phyloP scores from a whole-genome alignment of 1,140 invertebrate genomes.

The Drosophila teissieri region DNA sequence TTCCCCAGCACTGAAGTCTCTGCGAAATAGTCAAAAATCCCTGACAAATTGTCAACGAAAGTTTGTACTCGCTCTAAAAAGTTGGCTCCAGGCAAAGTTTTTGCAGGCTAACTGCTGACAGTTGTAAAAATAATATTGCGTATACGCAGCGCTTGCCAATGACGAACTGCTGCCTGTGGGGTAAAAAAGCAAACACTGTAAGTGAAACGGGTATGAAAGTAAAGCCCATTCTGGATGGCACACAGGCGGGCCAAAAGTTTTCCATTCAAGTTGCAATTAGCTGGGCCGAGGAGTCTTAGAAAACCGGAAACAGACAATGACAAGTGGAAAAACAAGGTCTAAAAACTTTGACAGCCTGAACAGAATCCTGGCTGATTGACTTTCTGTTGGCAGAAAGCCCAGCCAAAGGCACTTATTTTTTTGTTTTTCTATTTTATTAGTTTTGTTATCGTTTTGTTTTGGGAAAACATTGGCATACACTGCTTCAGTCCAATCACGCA shows the following conservation, averaged over 20 bases:
- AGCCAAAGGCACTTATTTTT: neutral
- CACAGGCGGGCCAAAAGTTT: conserved; percentile 36
- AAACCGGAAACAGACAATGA: conserved; percentile 23
- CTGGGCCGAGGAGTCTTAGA: conserved; percentile 18
- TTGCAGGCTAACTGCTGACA: conserved; percentile 48
- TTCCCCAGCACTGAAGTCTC: neutral
- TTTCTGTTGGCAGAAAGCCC: conserved; percentile 27
- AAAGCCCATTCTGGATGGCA: conserved; percentile 12
- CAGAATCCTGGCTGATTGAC: conserved; percentile 33
- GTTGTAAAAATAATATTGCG: conserved; percentile 67
- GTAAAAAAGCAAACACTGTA: conserved; percentile 43
- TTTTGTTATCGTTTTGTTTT: neutral
- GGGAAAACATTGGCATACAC: conserved; percentile 1
- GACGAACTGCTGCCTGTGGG: conserved; percentile 30
- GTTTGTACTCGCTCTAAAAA: conserved; percentile 46
- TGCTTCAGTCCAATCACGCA: conserved; percentile 21
- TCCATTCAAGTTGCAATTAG: conserved; percentile 70
- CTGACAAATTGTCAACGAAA: conserved; percentile 80
- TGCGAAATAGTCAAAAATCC: conserved; percentile 63
- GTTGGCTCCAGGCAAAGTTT: conserved; percentile 56
- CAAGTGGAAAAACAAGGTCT: conserved; percentile 23
- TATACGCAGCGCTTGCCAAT: conserved; percentile 50
- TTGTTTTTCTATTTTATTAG: neutral
- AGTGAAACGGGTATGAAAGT: conserved; percentile 38
- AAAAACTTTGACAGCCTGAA: conserved; percentile 28